Conservation (phyloP, 2,113 vertebrate species). For the Megaceryle torquata region DNA sequence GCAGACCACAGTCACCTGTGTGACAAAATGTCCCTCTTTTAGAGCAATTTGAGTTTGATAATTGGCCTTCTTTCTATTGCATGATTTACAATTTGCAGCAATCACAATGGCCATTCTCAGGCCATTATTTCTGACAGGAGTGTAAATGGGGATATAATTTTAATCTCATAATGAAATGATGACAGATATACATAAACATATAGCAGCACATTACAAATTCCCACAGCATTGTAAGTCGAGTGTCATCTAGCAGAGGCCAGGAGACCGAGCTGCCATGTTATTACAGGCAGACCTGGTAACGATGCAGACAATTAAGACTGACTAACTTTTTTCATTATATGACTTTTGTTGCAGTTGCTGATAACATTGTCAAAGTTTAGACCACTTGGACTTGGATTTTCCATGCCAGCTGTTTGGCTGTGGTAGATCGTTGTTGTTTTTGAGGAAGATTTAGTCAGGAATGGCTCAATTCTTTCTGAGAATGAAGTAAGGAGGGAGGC, state of each 20-base stretch:
- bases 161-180: slow-evolving; percentile 55
- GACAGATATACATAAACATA: slow-evolving; percentile 45
- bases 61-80: not conserved
- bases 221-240: slow-evolving; percentile 16
- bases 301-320: slow-evolving; percentile 27
- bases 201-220: slow-evolving; percentile 13
- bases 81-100: slow-evolving; percentile 36
- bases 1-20: not conserved
- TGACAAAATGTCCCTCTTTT: not conserved
- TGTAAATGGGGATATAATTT: slow-evolving; percentile 32
- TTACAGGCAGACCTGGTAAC: slow-evolving; percentile 7
- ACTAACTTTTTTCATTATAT: slow-evolving; percentile 18
- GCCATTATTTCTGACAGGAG: slow-evolving; percentile 41
- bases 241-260: not conserved
- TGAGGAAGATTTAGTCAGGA: not conserved
- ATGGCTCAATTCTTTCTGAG: not conserved
- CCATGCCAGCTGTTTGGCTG: not conserved
- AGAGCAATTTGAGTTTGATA: not conserved
- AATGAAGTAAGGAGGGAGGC: not conserved
- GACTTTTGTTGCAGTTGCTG: not conserved
- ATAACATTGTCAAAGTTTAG: slow-evolving; percentile 16
- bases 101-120: slow-evolving; percentile 26
- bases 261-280: slow-evolving; percentile 9
- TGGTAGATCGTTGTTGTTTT: not conserved
- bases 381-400: not conserved